Percentiles rank a stretch among this genome's conserved stretches.
These are phyloP conservation scores for Hyppa rectilinea DNA, from an alignment of 2,888 invertebrate species.

Conservation along the genomic window DNA sequence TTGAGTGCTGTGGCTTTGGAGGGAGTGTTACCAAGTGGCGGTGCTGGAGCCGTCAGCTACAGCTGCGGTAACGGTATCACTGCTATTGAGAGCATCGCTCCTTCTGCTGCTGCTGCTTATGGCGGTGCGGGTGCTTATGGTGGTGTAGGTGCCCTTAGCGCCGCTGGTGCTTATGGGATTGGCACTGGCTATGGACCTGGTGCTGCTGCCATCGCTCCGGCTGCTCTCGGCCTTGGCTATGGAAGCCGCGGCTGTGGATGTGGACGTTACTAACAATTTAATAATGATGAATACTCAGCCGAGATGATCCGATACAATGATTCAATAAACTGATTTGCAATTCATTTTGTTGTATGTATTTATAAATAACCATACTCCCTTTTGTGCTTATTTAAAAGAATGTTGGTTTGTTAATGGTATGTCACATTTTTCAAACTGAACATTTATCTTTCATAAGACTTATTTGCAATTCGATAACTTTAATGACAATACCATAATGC, in stretches of 20 bases:
- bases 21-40: slow-evolving; percentile 44
- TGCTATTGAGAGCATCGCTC: neutral
- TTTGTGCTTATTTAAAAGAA: too few species aligned
- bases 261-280: neutral
- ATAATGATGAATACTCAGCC: too few species aligned
- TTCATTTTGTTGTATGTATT: too few species aligned
- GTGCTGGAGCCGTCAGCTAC: slow-evolving; percentile 52
- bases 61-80: slow-evolving; percentile 46
- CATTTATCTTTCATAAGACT: too few species aligned
- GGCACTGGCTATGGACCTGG: slow-evolving; percentile 1
- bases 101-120: neutral
- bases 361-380: too few species aligned
- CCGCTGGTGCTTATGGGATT: neutral
- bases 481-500: too few species aligned
- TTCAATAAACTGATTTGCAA: too few species aligned
- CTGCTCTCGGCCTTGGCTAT: too few species aligned
- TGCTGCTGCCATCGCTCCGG: neutral
- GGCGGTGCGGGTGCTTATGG: slow-evolving; percentile 8
- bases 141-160: slow-evolving; percentile 18
- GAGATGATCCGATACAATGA: too few species aligned
- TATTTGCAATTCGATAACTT: too few species aligned
- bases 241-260: neutral
- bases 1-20: slow-evolving; percentile 44
- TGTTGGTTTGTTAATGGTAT: too few species aligned
- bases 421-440: too few species aligned